Evolutionary conservation across 2,113 vertebrate genomes (phyloP).

Genomic region (Nothobranchius furzeri): DNA sequence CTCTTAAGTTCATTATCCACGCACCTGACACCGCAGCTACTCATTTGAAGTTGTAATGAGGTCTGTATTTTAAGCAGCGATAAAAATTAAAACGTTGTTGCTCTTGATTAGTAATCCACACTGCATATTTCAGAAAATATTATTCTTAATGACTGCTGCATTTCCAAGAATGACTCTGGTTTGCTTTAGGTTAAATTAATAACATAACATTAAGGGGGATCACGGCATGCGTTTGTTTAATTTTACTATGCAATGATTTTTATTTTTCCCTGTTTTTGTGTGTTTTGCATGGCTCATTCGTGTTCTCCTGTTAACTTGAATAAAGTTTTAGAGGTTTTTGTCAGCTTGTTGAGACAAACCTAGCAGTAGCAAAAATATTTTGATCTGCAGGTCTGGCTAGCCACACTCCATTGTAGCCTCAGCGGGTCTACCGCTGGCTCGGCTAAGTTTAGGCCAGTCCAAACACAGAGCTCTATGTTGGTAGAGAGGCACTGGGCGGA

Average conservation of each 20-base stretch:
- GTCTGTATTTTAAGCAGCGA: slow-evolving; percentile 23
- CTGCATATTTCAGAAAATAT: slow-evolving; percentile 9
- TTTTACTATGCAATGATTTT: too few species aligned
- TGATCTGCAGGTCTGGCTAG: too few species aligned
- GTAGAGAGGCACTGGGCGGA: too few species aligned
- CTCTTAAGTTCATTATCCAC: slow-evolving; percentile 21
- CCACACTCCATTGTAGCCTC: too few species aligned
- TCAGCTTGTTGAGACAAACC: too few species aligned
- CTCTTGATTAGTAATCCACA: slow-evolving; percentile 3
- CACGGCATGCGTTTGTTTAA: too few species aligned
- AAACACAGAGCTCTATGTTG: too few species aligned
- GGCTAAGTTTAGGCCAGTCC: too few species aligned
- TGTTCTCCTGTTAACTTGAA: background rate
- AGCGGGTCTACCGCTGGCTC: too few species aligned
- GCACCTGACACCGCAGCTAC: slow-evolving; percentile 9
- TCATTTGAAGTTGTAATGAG: slow-evolving; percentile 22
- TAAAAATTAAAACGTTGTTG: slow-evolving; percentile 1
- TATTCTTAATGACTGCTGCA: slow-evolving; percentile 1
- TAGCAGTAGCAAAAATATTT: too few species aligned
- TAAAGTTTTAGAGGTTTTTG: background rate
- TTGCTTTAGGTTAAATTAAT: background rate
- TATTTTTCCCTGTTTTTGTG: background rate
- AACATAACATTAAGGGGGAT: too few species aligned
- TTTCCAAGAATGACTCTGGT: background rate
- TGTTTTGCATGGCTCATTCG: background rate